Evolutionary conservation across 2,113 vertebrate species (phyloP).

Genomic region (Urocynchramus pylzowi): DNA sequence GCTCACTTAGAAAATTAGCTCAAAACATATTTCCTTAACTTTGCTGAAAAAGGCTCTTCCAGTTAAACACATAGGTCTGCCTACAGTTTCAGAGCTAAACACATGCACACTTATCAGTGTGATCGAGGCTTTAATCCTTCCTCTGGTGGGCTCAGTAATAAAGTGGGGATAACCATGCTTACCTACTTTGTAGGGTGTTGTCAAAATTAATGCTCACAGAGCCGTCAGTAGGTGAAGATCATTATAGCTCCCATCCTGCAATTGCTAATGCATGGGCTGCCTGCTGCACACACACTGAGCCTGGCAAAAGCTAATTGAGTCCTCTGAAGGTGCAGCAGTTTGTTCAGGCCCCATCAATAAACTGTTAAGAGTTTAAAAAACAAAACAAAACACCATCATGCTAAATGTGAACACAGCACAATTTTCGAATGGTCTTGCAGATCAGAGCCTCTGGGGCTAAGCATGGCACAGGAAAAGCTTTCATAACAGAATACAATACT

Average conservation of each 20-base stretch:
- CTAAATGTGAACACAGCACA: slow-evolving; percentile 23
- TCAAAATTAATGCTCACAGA: slow-evolving; percentile 28
- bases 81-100: neutral
- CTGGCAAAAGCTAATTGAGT: slow-evolving; percentile 20
- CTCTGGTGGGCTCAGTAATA: neutral
- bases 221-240: slow-evolving; percentile 22
- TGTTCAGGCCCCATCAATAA: slow-evolving; percentile 45
- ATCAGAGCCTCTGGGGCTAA: neutral
- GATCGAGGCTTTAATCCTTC: neutral
- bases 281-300: neutral
- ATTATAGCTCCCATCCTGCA: slow-evolving; percentile 21
- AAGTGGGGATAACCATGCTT: neutral
- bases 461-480: neutral
- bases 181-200: neutral
- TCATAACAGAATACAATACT: neutral
- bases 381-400: neutral
- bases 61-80: neutral
- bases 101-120: neutral
- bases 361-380: slow-evolving; percentile 40
- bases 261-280: slow-evolving; percentile 8
- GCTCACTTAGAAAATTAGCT: neutral
- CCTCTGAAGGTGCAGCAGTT: slow-evolving; percentile 29
- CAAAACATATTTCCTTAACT: neutral
- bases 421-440: neutral
- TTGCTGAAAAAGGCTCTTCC: neutral